Evolutionary conservation across 1,140 invertebrate genomes (phyloP).

Genomic region (Zaprionus gabonicus): DNA sequence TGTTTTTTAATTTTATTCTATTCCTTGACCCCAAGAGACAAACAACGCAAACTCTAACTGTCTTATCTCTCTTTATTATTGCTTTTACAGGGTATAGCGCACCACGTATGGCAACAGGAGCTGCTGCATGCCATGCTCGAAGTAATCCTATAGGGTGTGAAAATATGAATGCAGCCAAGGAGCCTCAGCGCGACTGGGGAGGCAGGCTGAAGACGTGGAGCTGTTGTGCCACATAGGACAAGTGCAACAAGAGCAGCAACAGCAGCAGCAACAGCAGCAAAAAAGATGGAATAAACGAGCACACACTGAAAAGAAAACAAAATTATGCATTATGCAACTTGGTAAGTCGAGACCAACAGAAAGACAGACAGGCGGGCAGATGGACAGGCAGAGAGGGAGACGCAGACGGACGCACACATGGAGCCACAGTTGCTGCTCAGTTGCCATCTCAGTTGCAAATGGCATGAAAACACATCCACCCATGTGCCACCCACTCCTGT

Average conservation of each 20-base stretch:
- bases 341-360: constrained; percentile 64
- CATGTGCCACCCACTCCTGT: neutral
- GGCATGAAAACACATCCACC: constrained; percentile 39
- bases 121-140: constrained; percentile 67
- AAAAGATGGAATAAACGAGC: constrained; percentile 57
- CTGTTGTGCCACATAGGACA: constrained; percentile 47
- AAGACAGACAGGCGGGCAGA: constrained; percentile 24
- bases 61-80: neutral
- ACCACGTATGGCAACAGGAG: constrained; percentile 61
- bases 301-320: constrained; percentile 72
- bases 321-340: constrained; percentile 75
- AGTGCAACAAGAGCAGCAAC: neutral
- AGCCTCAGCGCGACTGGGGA: constrained; percentile 32
- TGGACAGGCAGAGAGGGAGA: neutral
- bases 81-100: constrained; percentile 13
- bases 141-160: constrained; percentile 81
- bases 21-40: too few species aligned
- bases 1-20: too few species aligned
- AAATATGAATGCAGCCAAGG: constrained; percentile 78
- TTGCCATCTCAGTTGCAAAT: constrained; percentile 58
- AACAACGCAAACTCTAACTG: too few species aligned
- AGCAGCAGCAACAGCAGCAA: neutral
- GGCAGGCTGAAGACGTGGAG: constrained; percentile 27
- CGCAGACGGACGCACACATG: neutral
- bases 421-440: constrained; percentile 41